A percentile compares a stretch with the other conserved stretches of the same genome.
Evolutionary conservation across 2,113 vertebrate species (phyloP).

Genomic region (Carassius auratus): DNA sequence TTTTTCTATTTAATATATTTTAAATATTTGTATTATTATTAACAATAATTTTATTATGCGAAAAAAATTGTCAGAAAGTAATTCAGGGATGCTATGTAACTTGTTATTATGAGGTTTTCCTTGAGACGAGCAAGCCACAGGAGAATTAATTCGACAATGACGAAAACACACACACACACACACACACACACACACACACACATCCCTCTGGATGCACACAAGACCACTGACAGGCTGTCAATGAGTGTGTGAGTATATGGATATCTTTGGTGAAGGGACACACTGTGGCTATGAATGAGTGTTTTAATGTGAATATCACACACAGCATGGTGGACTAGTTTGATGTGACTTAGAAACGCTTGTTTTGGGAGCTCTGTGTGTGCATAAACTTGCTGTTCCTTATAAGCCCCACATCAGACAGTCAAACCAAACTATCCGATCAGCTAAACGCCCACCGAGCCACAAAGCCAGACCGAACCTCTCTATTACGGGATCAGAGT

Average conservation of each 20-base stretch:
- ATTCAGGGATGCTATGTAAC: too few relatives aligned
- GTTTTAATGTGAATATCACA: not conserved
- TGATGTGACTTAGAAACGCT: not conserved
- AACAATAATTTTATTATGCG: too few relatives aligned
- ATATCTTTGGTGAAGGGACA: not conserved
- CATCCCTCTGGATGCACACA: not conserved
- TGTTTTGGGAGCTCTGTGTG: not conserved
- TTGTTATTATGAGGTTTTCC: too few relatives aligned
- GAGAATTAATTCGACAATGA: too few relatives aligned
- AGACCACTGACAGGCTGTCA: slow-evolving; percentile 22
- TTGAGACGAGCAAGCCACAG: too few relatives aligned
- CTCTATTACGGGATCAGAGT: slow-evolving; percentile 37
- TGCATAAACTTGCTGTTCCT: not conserved
- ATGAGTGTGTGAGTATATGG: slow-evolving; percentile 1
- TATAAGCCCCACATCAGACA: slow-evolving; percentile 29
- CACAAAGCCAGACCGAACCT: slow-evolving; percentile 27
- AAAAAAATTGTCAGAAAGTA: too few relatives aligned
- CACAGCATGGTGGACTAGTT: not conserved
- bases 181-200: too few relatives aligned
- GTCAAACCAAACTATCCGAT: slow-evolving; percentile 29
- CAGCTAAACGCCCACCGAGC: not conserved
- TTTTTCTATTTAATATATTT: too few relatives aligned
- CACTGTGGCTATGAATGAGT: not conserved
- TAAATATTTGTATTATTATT: too few relatives aligned
- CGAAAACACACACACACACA: too few relatives aligned